Conservation (phyloP, 2,797 vertebrate genomes). For the Notolepis coatsorum region DNA sequence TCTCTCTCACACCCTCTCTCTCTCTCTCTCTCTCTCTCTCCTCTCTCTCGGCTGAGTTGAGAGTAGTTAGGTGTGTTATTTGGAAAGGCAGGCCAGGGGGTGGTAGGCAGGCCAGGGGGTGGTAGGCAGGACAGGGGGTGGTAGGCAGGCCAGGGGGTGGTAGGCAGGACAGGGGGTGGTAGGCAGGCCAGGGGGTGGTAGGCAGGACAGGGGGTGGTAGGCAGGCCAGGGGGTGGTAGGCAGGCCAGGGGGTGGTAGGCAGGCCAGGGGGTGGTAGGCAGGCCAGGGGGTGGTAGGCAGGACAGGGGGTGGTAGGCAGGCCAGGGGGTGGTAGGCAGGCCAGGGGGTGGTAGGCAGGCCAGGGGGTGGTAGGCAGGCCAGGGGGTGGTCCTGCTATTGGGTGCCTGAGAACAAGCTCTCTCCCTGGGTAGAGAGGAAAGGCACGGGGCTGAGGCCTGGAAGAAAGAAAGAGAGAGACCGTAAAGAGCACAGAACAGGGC, state of each 20-base stretch:
- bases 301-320: neutral
- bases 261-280: neutral
- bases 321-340: conserved; percentile 4
- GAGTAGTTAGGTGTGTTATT: conserved; percentile 2
- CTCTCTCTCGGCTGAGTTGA: neutral
- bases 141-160: too few relatives aligned
- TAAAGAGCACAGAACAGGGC: neutral
- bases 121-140: neutral
- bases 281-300: conserved; percentile 1
- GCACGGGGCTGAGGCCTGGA: neutral
- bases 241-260: neutral
- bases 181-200: neutral
- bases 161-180: neutral
- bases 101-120: neutral
- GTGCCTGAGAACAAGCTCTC: conserved; percentile 2
- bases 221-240: neutral
- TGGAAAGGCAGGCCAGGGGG: conserved; percentile 11
- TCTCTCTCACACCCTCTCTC: too few relatives aligned
- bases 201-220: too few relatives aligned
- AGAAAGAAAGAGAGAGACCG: neutral
- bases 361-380: conserved; percentile 1
- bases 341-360: neutral
- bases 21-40: neutral
- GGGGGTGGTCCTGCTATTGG: neutral
- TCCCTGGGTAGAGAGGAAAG: neutral